phyloP scores from a whole-genome alignment of 2,113 vertebrate genomes.

The Theristicus caerulescens region DNA sequence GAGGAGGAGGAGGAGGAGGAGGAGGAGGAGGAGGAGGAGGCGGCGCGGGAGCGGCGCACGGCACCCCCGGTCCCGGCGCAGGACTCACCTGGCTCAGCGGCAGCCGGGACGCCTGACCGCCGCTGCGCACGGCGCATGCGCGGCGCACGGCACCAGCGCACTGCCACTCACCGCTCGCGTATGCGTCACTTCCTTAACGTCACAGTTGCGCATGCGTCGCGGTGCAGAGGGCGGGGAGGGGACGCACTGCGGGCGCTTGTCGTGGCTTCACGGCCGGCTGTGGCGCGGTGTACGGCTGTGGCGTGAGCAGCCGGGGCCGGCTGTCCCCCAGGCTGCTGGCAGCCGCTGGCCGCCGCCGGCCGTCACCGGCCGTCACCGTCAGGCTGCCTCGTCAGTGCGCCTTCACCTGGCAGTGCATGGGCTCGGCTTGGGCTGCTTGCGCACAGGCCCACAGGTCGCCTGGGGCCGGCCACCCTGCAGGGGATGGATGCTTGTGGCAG shows the following conservation, averaged over 20 bases:
- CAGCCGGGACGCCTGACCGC: accelerated
- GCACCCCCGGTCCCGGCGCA: too few species aligned
- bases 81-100: neutral
- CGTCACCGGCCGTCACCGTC: accelerated
- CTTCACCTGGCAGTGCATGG: neutral
- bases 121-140: too few species aligned
- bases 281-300: accelerated
- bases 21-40: too few species aligned
- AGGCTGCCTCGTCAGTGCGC: accelerated
- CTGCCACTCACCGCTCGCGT: neutral
- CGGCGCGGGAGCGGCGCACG: too few species aligned
- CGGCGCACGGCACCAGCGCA: accelerated
- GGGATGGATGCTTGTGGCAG: accelerated
- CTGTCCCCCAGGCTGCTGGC: accelerated
- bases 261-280: accelerated
- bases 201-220: accelerated
- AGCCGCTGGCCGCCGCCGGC: neutral
- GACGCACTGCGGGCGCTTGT: accelerated
- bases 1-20: too few species aligned
- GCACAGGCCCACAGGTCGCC: too few species aligned
- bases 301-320: accelerated
- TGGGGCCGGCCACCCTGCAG: too few species aligned
- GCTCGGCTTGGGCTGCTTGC: neutral
- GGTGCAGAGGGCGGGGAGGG: accelerated
- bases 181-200: neutral